A percentile compares a stretch with the other conserved stretches of the same genome.
Evolutionary conservation across 2,888 invertebrate genomes (phyloP).

Genomic region (Drosophila emarginata): DNA sequence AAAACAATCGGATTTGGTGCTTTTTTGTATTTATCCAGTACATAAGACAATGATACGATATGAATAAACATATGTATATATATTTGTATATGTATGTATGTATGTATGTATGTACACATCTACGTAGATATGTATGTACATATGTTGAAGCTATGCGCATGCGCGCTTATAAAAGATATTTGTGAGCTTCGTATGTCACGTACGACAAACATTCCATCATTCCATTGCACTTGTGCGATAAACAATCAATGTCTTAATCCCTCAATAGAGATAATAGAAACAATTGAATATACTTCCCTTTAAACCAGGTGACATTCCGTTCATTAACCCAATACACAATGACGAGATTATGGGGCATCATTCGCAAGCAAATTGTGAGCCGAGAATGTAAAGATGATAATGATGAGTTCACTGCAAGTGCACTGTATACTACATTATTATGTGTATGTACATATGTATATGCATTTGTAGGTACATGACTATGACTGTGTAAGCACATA

Average conservation of each 20-base stretch:
- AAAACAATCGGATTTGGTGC: neutral
- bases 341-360: neutral
- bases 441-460: neutral
- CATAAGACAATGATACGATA: neutral
- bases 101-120: neutral
- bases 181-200: slow-evolving; percentile 28
- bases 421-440: neutral
- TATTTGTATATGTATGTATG: neutral
- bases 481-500: neutral
- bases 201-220: slow-evolving; percentile 2
- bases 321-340: neutral
- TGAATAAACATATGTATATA: neutral
- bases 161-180: slow-evolving; percentile 47
- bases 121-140: neutral
- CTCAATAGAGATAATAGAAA: slow-evolving; percentile 13
- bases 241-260: neutral
- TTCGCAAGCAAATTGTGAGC: neutral
- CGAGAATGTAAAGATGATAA: neutral
- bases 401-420: slow-evolving; percentile 2
- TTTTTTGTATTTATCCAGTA: neutral
- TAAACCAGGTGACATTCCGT: neutral
- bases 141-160: slow-evolving; percentile 32
- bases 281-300: slow-evolving; percentile 16
- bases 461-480: neutral
- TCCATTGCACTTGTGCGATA: neutral